Evolutionary conservation across 1,140 invertebrate genomes (phyloP).

Genomic region (Bombus huntii): DNA sequence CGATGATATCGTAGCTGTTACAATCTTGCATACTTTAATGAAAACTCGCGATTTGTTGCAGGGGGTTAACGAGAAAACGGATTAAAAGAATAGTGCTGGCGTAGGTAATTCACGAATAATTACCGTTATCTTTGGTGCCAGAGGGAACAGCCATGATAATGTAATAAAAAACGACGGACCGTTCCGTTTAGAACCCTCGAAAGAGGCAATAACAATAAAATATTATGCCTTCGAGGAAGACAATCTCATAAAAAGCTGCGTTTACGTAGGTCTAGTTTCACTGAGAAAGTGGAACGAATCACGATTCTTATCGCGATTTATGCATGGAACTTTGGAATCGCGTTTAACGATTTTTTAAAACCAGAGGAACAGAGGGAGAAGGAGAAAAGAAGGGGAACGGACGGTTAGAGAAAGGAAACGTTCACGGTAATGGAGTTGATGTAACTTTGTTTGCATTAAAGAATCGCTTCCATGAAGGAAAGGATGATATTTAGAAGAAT

Average conservation of each 20-base stretch:
- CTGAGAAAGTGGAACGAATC: slow-evolving; percentile 1
- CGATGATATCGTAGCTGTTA: background rate
- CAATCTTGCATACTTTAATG: background rate
- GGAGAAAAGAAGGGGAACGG: background rate
- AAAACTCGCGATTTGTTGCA: background rate
- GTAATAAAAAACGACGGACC: slow-evolving; percentile 1
- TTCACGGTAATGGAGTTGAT: background rate
- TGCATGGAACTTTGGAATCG: background rate
- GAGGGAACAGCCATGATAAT: background rate
- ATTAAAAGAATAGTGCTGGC: background rate
- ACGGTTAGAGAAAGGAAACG: no score
- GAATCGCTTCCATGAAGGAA: no score
- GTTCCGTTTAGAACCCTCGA: background rate
- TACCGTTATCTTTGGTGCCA: background rate
- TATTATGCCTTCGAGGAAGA: slow-evolving; percentile 28
- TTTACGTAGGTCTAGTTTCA: slow-evolving; percentile 1
- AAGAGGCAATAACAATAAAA: slow-evolving; percentile 39
- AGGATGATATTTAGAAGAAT: background rate
- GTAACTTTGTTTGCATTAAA: background rate
- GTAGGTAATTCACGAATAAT: slow-evolving; percentile 8
- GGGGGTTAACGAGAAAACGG: background rate
- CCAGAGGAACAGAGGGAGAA: background rate
- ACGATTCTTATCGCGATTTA: slow-evolving; percentile 16
- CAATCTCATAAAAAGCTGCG: slow-evolving; percentile 9
- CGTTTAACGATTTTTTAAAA: background rate